A percentile compares a stretch with the other conserved stretches of the same genome.
These are phyloP conservation scores for Drosophila incognita DNA, from an alignment of 2,888 invertebrate genomes.

Conservation along the genomic window DNA sequence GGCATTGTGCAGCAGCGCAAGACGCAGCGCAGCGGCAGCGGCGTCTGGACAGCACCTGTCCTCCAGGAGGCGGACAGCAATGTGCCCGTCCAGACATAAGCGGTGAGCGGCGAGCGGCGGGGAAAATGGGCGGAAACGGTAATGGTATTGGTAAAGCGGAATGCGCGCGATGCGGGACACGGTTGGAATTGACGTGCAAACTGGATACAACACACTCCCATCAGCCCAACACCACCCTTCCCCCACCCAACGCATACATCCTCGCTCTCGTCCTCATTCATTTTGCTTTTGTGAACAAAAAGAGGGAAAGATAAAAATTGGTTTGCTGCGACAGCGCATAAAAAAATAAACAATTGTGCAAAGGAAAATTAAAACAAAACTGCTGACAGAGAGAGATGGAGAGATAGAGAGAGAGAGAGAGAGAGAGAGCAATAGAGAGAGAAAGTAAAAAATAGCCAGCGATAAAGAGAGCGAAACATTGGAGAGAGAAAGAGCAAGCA, in stretches of 20 bases:
- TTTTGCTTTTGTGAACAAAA: conserved; percentile 1
- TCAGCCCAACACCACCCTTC: background rate
- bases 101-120: conserved; percentile 10
- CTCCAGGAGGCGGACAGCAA: conserved; percentile 83
- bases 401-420: background rate
- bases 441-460: background rate
- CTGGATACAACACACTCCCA: conserved; percentile 22
- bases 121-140: background rate
- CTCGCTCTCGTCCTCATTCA: background rate
- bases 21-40: conserved; percentile 86
- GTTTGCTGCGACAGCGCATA: conserved; percentile 50
- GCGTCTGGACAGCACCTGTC: conserved; percentile 89
- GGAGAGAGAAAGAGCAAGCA: background rate
- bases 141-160: background rate
- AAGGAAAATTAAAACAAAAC: conserved; percentile 26
- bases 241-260: background rate
- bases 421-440: background rate
- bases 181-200: conserved; percentile 29
- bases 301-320: conserved; percentile 26
- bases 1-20: conserved; percentile 93
- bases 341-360: conserved; percentile 48
- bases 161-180: background rate
- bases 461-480: background rate
- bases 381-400: conserved; percentile 3
- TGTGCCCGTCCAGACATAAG: conserved; percentile 84